Percentiles rank a stretch among this genome's conserved stretches.
Conservation (phyloP, 2,113 vertebrate species). For the Salminus brasiliensis region DNA sequence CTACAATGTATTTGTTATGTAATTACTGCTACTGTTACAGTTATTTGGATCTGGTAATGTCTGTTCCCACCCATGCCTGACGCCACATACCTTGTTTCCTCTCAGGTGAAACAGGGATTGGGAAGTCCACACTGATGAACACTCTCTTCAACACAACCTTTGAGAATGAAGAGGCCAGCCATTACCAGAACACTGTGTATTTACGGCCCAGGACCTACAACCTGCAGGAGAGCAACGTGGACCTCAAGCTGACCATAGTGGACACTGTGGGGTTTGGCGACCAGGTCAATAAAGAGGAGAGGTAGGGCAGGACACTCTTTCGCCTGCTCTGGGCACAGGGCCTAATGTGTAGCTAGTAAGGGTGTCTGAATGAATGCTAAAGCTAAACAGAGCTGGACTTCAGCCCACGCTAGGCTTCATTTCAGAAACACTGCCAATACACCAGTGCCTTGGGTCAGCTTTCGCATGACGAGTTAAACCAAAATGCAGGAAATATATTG, state of each 20-base stretch:
- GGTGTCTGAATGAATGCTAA: not conserved
- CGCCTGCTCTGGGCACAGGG: not conserved
- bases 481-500: too few species aligned
- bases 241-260: slow-evolving; percentile 92
- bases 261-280: slow-evolving; percentile 95
- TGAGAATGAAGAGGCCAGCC: slow-evolving; percentile 90
- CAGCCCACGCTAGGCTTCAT: not conserved
- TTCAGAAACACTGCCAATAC: not conserved
- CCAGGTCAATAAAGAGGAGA: slow-evolving; percentile 95
- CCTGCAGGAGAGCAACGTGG: slow-evolving; percentile 92
- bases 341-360: not conserved
- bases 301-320: slow-evolving; percentile 79
- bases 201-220: slow-evolving; percentile 85
- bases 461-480: not conserved
- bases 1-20: too few species aligned
- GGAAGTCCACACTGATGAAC: slow-evolving; percentile 96
- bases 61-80: too few species aligned
- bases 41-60: too few species aligned
- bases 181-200: slow-evolving; percentile 82
- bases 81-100: not conserved
- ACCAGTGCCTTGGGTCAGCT: not conserved
- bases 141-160: slow-evolving; percentile 94
- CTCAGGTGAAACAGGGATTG: slow-evolving; percentile 94
- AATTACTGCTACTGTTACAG: too few species aligned
- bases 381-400: not conserved